phyloP scores from a whole-genome alignment of 2,797 vertebrate genomes.

The Saxicola maurus region DNA sequence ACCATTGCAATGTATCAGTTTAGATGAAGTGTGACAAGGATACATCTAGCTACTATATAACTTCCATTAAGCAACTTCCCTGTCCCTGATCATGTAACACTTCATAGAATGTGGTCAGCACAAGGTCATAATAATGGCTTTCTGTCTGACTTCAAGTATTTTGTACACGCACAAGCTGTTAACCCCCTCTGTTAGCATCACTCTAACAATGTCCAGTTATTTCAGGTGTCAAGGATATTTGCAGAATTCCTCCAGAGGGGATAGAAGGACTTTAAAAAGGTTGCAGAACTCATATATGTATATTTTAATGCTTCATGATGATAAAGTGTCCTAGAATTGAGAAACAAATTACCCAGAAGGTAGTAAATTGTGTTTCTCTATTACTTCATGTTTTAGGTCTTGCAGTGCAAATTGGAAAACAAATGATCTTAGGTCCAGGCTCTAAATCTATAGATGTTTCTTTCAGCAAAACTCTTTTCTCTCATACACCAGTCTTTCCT shows the following conservation, averaged over 20 bases:
- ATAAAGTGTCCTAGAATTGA: neutral
- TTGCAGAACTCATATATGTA: neutral
- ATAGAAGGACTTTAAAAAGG: conserved; percentile 40
- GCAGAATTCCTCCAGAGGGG: conserved; percentile 36
- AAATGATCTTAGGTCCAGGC: neutral
- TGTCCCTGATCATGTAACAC: conserved; percentile 85
- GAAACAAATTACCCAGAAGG: neutral
- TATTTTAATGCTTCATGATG: neutral
- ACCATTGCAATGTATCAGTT: conserved; percentile 91
- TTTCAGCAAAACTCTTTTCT: neutral
- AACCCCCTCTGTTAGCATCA: conserved; percentile 74
- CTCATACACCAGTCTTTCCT: neutral
- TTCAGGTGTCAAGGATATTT: conserved; percentile 65
- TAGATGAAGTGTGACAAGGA: conserved; percentile 97
- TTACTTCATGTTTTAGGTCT: neutral
- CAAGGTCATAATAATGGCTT: conserved; percentile 86
- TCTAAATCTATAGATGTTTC: neutral
- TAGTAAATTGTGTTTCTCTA: neutral
- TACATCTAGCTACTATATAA: conserved; percentile 88
- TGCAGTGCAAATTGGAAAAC: neutral
- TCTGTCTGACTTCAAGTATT: conserved; percentile 77
- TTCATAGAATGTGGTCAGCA: conserved; percentile 83
- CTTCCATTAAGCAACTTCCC: conserved; percentile 90
- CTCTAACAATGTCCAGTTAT: conserved; percentile 65
- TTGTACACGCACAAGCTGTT: conserved; percentile 74